phyloP scores from a whole-genome alignment of 2,888 invertebrate genomes.

The Zaprionus obscuricornis region DNA sequence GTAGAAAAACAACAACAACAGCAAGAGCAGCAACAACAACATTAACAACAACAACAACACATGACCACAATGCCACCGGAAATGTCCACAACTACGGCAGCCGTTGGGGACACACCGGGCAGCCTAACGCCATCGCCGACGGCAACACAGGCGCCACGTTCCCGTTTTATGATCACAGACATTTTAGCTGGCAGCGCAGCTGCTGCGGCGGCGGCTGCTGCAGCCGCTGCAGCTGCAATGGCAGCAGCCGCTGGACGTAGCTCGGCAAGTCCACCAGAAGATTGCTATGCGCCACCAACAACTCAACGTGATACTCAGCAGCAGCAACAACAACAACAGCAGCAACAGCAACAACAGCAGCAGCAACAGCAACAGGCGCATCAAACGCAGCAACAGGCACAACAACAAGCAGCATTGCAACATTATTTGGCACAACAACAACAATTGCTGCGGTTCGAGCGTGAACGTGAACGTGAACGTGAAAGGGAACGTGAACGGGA shows the following conservation, averaged over 20 bases:
- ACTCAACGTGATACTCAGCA: constrained; percentile 60
- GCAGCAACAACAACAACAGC: constrained; percentile 61
- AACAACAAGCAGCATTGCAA: constrained; percentile 76
- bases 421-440: constrained; percentile 78
- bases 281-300: constrained; percentile 46
- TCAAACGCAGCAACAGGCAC: constrained; percentile 56
- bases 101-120: constrained; percentile 71
- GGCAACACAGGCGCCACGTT: constrained; percentile 86
- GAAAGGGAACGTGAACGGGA: constrained; percentile 50
- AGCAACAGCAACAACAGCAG: constrained; percentile 55
- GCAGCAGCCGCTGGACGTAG: constrained; percentile 63
- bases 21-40: constrained; percentile 15
- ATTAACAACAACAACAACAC: constrained; percentile 43
- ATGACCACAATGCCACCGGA: constrained; percentile 82
- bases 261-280: constrained; percentile 52
- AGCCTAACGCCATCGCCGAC: constrained; percentile 49
- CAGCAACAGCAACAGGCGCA: too few species aligned
- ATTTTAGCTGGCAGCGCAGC: constrained; percentile 87
- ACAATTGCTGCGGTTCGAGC: constrained; percentile 75
- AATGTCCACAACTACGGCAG: constrained; percentile 79
- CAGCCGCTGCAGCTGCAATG: constrained; percentile 51
- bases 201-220: constrained; percentile 81
- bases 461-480: constrained; percentile 56
- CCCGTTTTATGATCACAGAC: constrained; percentile 95
- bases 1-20: neutral